Evolutionary conservation across 2,888 invertebrate species (phyloP).

Genomic region (Octodonta nipae): DNA sequence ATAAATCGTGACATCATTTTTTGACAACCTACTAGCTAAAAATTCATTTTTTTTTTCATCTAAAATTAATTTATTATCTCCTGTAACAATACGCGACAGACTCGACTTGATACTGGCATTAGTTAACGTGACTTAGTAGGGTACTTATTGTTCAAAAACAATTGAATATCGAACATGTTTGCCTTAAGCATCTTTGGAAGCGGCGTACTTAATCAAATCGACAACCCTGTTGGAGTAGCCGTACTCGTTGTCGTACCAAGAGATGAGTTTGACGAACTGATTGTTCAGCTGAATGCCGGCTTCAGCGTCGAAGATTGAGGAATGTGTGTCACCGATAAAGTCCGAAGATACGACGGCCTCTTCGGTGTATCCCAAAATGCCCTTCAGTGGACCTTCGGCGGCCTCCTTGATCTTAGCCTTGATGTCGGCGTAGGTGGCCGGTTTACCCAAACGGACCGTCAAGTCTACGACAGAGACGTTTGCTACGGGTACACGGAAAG

Average conservation of each 20-base stretch:
- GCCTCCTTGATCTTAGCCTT: conserved; percentile 71
- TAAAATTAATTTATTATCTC: too few relatives aligned
- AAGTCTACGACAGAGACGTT: conserved; percentile 98
- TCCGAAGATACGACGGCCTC: conserved; percentile 93
- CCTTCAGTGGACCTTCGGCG: conserved; percentile 73
- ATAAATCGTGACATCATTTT: too few relatives aligned
- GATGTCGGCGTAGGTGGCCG: conserved; percentile 77
- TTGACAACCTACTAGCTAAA: too few relatives aligned
- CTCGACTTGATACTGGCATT: too few relatives aligned
- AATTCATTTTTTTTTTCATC: too few relatives aligned
- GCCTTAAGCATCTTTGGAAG: conserved; percentile 45
- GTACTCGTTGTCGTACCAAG: conserved; percentile 99
- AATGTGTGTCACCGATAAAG: conserved; percentile 80
- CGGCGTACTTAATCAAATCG: conserved; percentile 85
- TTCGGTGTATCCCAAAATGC: conserved; percentile 87
- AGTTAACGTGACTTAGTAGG: too few relatives aligned
- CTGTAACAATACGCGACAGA: too few relatives aligned
- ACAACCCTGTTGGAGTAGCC: conserved; percentile 96
- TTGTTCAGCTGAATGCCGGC: conserved; percentile 91
- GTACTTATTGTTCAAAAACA: too few relatives aligned
- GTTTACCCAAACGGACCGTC: conserved; percentile 57
- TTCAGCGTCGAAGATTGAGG: conserved; percentile 92
- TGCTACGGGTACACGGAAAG: conserved; percentile 93
- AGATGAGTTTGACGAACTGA: conserved; percentile 92
- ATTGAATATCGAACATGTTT: too few relatives aligned